Evolutionary conservation across 2,113 vertebrate species (phyloP), one percentile per base, ranked within the genome.

Genomic region (Pimephales promelas): DNA sequence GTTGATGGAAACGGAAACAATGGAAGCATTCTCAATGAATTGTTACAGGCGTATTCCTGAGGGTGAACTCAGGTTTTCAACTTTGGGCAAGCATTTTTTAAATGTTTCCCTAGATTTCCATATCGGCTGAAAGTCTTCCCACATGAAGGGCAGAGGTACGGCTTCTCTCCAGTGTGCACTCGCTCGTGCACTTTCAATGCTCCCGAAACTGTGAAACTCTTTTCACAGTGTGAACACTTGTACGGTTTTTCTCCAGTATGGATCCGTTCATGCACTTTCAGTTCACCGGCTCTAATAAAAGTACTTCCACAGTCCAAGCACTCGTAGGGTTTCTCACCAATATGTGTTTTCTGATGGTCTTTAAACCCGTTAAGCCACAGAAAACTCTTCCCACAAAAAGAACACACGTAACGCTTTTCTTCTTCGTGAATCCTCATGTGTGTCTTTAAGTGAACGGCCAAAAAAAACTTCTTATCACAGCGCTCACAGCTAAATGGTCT

Each of bases 141-240:
- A 13, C 75, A 78, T 5, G 52, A 43, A 0, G 56, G 56, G 36
- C 75, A 78, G 52, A 59, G 52, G 34, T 78, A 61, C 7, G 75
- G 75, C 36, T 77, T 77, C 74, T 77, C 74, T 77, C 74, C 52
- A 8, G 49, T 77, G 20, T 77, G 74, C 0, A 77, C 56, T 43
- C 56, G 36, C 56, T 78, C 75, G 0, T 78, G 75, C 0, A 57
- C 31, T 78, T 78, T 78, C 14, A 43, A 8, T 4, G 43, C 71
- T 7, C 31, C 31, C 3, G 75, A 59, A 34, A 66, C 34, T 66
- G 57, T 52, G n/a, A 83, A 83, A 22, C 72, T 64, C 47, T 68
- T 83, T 3, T 64, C 26, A 40, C 82, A 83, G n/a, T 62, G 74
- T 5, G 73, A 83, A 26, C 82, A 83, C 47, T 54, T 62, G 82